phyloP scores from a whole-genome alignment of 2,888 invertebrate genomes.

The Coremacera marginata region DNA sequence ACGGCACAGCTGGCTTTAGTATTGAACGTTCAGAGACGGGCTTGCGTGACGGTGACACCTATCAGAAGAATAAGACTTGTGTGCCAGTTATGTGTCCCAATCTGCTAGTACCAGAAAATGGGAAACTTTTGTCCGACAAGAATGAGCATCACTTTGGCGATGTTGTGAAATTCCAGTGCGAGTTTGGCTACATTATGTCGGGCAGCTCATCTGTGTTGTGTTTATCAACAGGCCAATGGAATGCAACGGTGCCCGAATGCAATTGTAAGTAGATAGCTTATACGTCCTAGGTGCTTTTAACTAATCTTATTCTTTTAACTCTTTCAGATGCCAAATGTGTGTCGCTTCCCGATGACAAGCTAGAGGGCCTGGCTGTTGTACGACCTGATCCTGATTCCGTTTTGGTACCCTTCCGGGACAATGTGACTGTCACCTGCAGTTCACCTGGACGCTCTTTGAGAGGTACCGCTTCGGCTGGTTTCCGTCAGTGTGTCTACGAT shows the following conservation, averaged over 20 bases:
- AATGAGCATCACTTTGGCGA: conserved; percentile 90
- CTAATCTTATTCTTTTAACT: conserved; percentile 48
- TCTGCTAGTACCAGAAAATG: conserved; percentile 84
- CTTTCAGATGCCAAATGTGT: conserved; percentile 87
- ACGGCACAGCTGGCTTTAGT: conserved; percentile 90
- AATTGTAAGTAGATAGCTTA: conserved; percentile 77
- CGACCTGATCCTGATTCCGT: conserved; percentile 86
- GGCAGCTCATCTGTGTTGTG: conserved; percentile 89
- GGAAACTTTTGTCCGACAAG: conserved; percentile 84
- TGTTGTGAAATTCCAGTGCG: conserved; percentile 90
- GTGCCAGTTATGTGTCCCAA: conserved; percentile 92
- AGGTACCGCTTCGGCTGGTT: conserved; percentile 84
- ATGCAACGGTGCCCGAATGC: conserved; percentile 92
- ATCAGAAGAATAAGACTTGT: conserved; percentile 93
- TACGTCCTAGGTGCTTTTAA: not conserved
- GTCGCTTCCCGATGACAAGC: conserved; percentile 88
- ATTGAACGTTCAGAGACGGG: conserved; percentile 89
- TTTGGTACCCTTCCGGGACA: conserved; percentile 88
- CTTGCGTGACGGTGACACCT: conserved; percentile 87
- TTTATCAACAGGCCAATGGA: conserved; percentile 92
- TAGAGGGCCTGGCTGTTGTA: conserved; percentile 84
- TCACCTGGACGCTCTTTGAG: conserved; percentile 82
- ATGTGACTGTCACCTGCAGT: conserved; percentile 87
- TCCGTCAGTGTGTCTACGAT: conserved; percentile 96
- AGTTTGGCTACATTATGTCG: conserved; percentile 93